Evolutionary conservation across 2,797 vertebrate genomes (phyloP), one percentile per base, ranked within the genome.

Genomic region (Stomatorhinus walkeri): DNA sequence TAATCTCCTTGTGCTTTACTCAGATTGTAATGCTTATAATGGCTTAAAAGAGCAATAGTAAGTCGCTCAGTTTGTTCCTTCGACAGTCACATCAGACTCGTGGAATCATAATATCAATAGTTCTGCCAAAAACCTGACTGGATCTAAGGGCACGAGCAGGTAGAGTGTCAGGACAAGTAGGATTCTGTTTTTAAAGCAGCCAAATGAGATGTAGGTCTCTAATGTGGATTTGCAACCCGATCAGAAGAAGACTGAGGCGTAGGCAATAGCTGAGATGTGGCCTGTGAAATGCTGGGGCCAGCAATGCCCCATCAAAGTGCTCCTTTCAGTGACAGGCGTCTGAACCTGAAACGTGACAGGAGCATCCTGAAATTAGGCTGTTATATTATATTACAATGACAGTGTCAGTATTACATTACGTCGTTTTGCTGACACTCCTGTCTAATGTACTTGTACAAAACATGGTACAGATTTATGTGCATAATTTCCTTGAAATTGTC

Each of bases 161-260:
- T 48, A 86, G 54, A 72, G 36, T 87, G 48, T 89, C 83, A 87
- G 51, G 88, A 59, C 40, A 24, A 72, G 46, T 28, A 22, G 28
- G 87, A 19, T 46, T 87, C 87, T 89, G 49, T 89, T 89, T 89
- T 54, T 89, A 89, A 87, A 59, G 49, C 28, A 28, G 64, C 85
- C 88, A 81, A 89, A 51, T 88, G 83, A 85, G 68, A 76, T 40
- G n/a, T 22, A 43, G 85, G 61, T 89, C 46, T 85, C 79, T 0
- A 61, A 88, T 85, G 89, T 61, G 43, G 10, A 89, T 9, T 49
- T 12, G 90, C 89, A 91, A 91, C 90, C 84, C 2, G 88, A 92
- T 92, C 85, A 40, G 12, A 84, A 90, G 72, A 64, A 22, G 88
- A 85, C 56, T 76, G 28, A 49, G 22, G 89, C 89, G n/a, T 89